These are phyloP conservation scores for Ormyrus nitidulus DNA, from an alignment of 2,888 invertebrate species.

Conservation along the genomic window DNA sequence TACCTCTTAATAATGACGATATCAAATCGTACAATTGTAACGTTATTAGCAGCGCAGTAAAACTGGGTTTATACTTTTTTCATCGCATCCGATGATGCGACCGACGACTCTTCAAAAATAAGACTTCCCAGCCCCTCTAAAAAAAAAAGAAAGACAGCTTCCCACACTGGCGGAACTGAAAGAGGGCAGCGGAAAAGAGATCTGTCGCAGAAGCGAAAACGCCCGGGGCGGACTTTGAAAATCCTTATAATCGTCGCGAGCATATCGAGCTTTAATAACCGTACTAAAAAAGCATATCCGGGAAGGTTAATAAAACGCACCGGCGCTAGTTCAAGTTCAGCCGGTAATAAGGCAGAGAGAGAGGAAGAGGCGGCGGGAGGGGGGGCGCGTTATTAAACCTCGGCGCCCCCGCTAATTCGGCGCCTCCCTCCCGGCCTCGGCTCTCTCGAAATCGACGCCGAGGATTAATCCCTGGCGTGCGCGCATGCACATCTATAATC, in stretches of 20 bases:
- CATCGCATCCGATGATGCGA: too few relatives aligned
- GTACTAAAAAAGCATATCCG: conserved; percentile 25
- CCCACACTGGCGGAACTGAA: too few relatives aligned
- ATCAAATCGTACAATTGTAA: too few relatives aligned
- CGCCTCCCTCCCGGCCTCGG: not conserved
- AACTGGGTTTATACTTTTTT: too few relatives aligned
- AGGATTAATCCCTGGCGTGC: conserved; percentile 27
- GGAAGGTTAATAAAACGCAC: conserved; percentile 39
- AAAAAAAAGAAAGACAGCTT: too few relatives aligned
- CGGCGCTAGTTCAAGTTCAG: conserved; percentile 25
- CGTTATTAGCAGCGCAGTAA: too few relatives aligned
- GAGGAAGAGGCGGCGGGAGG: not conserved
- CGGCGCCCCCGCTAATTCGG: conserved; percentile 40
- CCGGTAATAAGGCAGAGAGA: conserved; percentile 31
- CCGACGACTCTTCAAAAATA: too few relatives aligned
- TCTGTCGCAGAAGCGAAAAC: too few relatives aligned
- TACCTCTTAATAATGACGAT: too few relatives aligned
- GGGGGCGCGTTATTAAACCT: conserved; percentile 34
- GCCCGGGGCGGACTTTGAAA: too few relatives aligned
- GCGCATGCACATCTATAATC: not conserved
- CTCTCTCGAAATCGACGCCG: not conserved
- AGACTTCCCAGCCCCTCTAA: too few relatives aligned
- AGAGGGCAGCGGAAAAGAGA: too few relatives aligned
- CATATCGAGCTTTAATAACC: conserved; percentile 25
- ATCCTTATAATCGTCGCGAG: not conserved